A percentile compares a stretch with the other conserved stretches of the same genome.
Evolutionary conservation across 1,140 invertebrate genomes (phyloP).

Genomic region (Bursaphelenchus mucronatus): DNA sequence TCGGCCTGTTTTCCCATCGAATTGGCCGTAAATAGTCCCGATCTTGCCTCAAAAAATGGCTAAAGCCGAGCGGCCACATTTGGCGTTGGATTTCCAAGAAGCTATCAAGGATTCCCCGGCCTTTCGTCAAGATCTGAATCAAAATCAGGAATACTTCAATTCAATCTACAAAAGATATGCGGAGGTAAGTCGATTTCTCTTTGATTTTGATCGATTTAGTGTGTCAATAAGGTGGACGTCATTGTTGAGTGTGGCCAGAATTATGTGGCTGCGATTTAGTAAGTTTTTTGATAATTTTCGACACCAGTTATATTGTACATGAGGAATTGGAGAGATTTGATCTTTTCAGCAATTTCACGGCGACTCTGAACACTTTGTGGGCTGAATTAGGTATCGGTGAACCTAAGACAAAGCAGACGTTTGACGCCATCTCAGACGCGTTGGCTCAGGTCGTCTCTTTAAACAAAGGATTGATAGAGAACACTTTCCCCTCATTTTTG

Average conservation of each 20-base stretch:
- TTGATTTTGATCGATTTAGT: constrained; percentile 28
- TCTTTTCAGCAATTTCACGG: constrained; percentile 47
- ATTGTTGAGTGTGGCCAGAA: constrained; percentile 41
- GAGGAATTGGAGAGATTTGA: background rate
- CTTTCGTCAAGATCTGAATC: constrained; percentile 31
- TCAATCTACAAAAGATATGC: constrained; percentile 42
- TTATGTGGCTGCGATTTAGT: constrained; percentile 41
- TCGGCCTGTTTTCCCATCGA: too few species aligned
- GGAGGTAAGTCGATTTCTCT: constrained; percentile 35
- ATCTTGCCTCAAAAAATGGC: background rate
- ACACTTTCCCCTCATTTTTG: constrained; percentile 41
- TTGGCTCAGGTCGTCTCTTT: constrained; percentile 51
- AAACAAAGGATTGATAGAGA: constrained; percentile 50
- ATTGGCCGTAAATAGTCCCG: too few species aligned
- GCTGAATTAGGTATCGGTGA: constrained; percentile 38
- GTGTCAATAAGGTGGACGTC: constrained; percentile 28
- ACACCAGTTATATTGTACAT: constrained; percentile 5
- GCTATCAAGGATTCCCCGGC: constrained; percentile 39
- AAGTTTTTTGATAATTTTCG: constrained; percentile 16
- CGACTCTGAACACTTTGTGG: constrained; percentile 42
- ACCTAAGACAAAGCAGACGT: constrained; percentile 33
- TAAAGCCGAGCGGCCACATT: constrained; percentile 15
- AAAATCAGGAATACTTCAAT: constrained; percentile 39
- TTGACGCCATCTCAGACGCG: constrained; percentile 45
- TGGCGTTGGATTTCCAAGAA: constrained; percentile 28